Base-by-base conservation (phyloP, 2,888 invertebrate genomes). In the Acrocyrtus sp. region DNA sequence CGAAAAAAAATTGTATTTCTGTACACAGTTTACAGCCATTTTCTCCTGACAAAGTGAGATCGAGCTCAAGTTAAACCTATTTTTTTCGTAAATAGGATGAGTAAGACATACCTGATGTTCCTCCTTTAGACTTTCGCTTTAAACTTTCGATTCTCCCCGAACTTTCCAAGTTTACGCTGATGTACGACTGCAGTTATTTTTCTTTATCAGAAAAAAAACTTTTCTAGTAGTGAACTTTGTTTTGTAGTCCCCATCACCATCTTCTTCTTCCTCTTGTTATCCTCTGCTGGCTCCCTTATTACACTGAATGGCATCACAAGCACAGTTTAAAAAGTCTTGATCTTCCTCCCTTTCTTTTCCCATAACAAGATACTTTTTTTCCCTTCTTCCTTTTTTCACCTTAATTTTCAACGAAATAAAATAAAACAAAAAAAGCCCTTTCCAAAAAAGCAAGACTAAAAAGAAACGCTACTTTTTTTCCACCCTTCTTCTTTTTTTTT, bases 161-260 rank as follows among this genome's bases (percentile, higher is more conserved):
- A 70, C 74, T 68, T 65, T 76, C 76, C 76, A 76, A 76, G 57
- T 74, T 74, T 53, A 75, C 75, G 51, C 73, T 77, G 70, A 77
- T 77, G 66, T 77, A 77, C 66, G 77, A 77, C 72, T 77, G 77
- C 77, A 77, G 74, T 61, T 63, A 66, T 63, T 53, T 53, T 41
- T 57, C 22, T 41, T 3, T n/a, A n/a, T n/a, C n/a, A n/a, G n/a
- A n/a, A n/a, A n/a, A n/a, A n/a, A n/a, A n/a, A n/a, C 54, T 39
- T 26, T 19, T 47, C 26, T 57, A 51, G 22, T 62, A 56, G 27
- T 60, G 61, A 72, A 72, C 72, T 67, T 67, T 65, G 54, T 62
- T 66, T 70, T 48, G 61, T n/a, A n/a, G n/a, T n/a, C n/a, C n/a
- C n/a, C n/a, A 66, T 53, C 62, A 63, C 41, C 43, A 43, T 58